Conservation (phyloP, 2,797 vertebrate species). For the Babyrousa celebensis region DNA sequence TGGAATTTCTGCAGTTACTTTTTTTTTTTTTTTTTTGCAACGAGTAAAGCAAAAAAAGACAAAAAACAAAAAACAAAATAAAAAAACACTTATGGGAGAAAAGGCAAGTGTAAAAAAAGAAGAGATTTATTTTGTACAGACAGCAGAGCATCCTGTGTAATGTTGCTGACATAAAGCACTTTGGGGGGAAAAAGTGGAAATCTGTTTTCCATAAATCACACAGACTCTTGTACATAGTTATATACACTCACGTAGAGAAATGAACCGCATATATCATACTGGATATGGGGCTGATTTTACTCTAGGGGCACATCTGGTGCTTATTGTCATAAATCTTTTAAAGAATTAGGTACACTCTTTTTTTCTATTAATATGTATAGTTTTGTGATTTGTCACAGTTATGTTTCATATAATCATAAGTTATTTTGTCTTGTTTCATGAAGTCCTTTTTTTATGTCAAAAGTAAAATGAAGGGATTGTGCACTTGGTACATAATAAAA, state of each 20-base stretch:
- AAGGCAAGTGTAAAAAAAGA: slow-evolving; percentile 81
- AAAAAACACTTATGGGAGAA: slow-evolving; percentile 78
- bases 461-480: slow-evolving; percentile 90
- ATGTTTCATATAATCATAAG: slow-evolving; percentile 92
- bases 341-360: slow-evolving; percentile 88
- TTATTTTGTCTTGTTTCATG: slow-evolving; percentile 91
- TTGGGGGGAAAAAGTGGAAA: slow-evolving; percentile 87
- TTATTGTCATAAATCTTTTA: slow-evolving; percentile 88
- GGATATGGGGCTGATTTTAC: slow-evolving; percentile 89
- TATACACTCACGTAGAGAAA: slow-evolving; percentile 89
- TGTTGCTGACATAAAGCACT: slow-evolving; percentile 92
- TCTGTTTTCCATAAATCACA: slow-evolving; percentile 90
- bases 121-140: slow-evolving; percentile 88
- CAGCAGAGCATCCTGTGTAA: slow-evolving; percentile 89
- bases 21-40: slow-evolving; percentile 69
- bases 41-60: slow-evolving; percentile 78
- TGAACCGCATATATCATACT: slow-evolving; percentile 88
- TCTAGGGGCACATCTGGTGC: slow-evolving; percentile 88
- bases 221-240: slow-evolving; percentile 90
- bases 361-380: slow-evolving; percentile 90
- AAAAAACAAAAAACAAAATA: slow-evolving; percentile 2
- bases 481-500: slow-evolving; percentile 90
- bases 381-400: slow-evolving; percentile 92
- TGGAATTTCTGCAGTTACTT: slow-evolving; percentile 76
- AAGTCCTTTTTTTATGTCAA: slow-evolving; percentile 90